Conservation (phyloP, 1,140 invertebrate species). For the Camponotus vicinus region DNA sequence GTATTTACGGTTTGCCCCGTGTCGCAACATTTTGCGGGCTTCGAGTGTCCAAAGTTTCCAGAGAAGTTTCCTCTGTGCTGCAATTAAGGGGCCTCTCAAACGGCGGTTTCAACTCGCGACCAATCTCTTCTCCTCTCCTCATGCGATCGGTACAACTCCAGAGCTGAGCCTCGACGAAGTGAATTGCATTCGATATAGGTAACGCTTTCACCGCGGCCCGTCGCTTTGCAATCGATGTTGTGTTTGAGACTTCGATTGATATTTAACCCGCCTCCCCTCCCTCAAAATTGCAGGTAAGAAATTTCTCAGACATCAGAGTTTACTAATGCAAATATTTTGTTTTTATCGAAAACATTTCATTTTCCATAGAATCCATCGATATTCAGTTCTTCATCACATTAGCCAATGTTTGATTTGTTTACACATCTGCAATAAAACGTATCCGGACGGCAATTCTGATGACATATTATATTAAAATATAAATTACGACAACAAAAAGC, state of each 20-base stretch:
- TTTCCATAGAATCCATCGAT: background rate
- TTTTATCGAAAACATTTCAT: background rate
- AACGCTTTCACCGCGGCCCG: conserved; percentile 38
- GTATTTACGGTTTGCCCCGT: conserved; percentile 51
- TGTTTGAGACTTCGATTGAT: conserved; percentile 48
- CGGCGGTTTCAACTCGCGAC: conserved; percentile 49
- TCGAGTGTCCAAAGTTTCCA: conserved; percentile 48
- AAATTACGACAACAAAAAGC: background rate
- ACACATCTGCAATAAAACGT: background rate
- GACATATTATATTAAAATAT: background rate
- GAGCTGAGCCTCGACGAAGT: conserved; percentile 15
- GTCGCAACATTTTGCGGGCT: conserved; percentile 51
- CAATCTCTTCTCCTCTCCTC: conserved; percentile 41
- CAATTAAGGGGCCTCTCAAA: conserved; percentile 61
- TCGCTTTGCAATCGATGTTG: conserved; percentile 46
- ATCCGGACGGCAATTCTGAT: background rate
- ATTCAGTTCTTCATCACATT: background rate
- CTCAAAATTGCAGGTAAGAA: background rate
- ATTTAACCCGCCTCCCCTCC: conserved; percentile 9
- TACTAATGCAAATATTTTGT: conserved; percentile 26
- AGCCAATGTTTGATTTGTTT: background rate
- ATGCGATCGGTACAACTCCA: conserved; percentile 37
- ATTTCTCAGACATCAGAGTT: background rate
- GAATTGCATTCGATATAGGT: conserved; percentile 58
- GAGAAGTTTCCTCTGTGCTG: conserved; percentile 39